Evolutionary conservation across 2,888 invertebrate genomes (phyloP), one percentile per base, ranked within the genome.

Genomic region (Herminia tarsipennalis): DNA sequence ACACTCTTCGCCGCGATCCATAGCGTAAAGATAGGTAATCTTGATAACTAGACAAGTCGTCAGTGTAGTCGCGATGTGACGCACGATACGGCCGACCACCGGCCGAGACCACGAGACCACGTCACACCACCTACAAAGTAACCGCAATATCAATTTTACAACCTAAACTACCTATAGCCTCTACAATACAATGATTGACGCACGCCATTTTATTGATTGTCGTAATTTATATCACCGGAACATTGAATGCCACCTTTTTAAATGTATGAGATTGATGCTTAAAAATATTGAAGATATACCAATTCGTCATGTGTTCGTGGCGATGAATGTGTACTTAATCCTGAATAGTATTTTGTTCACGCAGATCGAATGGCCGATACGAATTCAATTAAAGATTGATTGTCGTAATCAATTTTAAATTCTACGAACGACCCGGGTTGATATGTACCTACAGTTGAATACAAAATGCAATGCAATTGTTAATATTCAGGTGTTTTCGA

Each of bases 321-420:
- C 35, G 25, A 45, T 39, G 35, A 47, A 51, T 44, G 22, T 33
- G 34, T 43, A 49, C 39, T 41, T 50, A 21, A 54, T 61, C 50
- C 60, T 57, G 48, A 45, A 62, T 62, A 50, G 43, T 36, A 43
- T 70, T 73, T 68, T 69, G 70, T 72, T 76, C 74, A 66, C 49
- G 51, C 59, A 73, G 76, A 76, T 77, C 68, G 78, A 83, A 73
- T 67, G 72, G 69, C 66, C 71, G 75, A 80, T 78, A 78, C 70
- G 73, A 72, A 76, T 79, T 81, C 81, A 81, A 84, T 83, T 78
- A 81, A 81, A 83, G 83, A 83, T 83, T 84, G 81, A 85, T 84
- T 72, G 73, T 80, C 49, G 58, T 67, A 67, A 74, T 81, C 74
- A 72, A 65, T 70, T 75, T 70, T 48, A 63, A 57, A 58, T 64